Conservation (phyloP, 2,113 vertebrate genomes). For the Ahaetulla prasina region DNA sequence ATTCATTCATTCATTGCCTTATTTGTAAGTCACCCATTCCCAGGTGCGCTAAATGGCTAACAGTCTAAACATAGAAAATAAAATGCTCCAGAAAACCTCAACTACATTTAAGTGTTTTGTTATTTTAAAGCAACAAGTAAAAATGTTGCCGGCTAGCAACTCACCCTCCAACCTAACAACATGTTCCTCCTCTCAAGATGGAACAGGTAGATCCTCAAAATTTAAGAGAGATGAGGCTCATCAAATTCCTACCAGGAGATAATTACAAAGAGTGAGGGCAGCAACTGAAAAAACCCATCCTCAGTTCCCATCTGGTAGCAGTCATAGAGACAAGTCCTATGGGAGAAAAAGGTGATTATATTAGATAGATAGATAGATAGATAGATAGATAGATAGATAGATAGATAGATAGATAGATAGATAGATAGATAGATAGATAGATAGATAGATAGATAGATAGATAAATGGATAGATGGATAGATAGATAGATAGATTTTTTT, state of each 20-base stretch:
- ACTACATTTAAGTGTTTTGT: neutral
- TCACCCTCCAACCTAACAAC: neutral
- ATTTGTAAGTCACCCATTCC: neutral
- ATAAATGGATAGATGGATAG: no score
- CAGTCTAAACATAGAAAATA: neutral
- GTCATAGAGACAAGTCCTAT: neutral
- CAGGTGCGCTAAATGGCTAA: neutral
- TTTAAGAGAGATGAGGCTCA: neutral
- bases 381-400: no score
- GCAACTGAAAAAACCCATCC: neutral
- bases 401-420: no score
- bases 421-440: no score
- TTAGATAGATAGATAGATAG: no score
- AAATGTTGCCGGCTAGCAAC: neutral
- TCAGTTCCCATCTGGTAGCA: neutral
- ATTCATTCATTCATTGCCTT: neutral
- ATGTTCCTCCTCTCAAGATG: neutral
- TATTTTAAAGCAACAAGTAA: neutral
- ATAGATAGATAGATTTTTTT: no score
- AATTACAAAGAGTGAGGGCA: neutral
- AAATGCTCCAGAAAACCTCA: neutral
- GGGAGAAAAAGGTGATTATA: neutral
- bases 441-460: no score
- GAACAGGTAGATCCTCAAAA: neutral
- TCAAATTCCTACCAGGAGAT: neutral